Percentiles rank a stretch among this genome's conserved stretches.
Conservation (phyloP, 2,888 invertebrate species). For the Drosophila dives region DNA sequence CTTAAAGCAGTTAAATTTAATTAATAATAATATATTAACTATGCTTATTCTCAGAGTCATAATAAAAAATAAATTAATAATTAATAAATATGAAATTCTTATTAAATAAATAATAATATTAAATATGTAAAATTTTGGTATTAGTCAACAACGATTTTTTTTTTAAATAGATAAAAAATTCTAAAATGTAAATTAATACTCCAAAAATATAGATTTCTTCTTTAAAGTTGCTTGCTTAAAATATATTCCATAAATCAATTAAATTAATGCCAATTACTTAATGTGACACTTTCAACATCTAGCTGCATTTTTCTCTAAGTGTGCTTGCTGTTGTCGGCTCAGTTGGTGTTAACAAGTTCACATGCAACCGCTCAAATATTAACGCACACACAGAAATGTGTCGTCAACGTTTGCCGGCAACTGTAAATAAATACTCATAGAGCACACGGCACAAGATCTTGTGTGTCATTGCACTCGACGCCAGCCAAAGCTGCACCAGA, state of each 20-base stretch:
- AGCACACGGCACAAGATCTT: slow-evolving; percentile 72
- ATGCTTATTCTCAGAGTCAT: neutral
- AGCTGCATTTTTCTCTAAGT: neutral
- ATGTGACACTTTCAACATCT: neutral
- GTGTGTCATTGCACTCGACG: slow-evolving; percentile 79
- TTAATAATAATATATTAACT: neutral
- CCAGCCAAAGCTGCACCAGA: slow-evolving; percentile 2
- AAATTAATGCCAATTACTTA: neutral
- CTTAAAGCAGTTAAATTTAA: neutral
- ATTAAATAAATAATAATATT: too few relatives aligned
- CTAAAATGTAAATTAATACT: too few relatives aligned
- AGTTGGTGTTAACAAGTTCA: slow-evolving; percentile 81
- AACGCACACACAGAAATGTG: slow-evolving; percentile 67
- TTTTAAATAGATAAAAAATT: neutral
- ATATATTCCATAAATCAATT: neutral
- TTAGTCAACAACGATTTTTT: neutral
- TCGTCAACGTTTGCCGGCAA: slow-evolving; percentile 70
- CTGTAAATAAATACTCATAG: slow-evolving; percentile 81
- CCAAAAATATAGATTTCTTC: neutral
- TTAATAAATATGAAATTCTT: neutral
- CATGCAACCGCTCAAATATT: slow-evolving; percentile 81
- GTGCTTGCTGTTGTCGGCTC: slow-evolving; percentile 45
- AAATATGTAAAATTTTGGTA: neutral
- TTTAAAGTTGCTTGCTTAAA: neutral
- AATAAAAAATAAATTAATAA: neutral